Percentiles rank a stretch among this genome's conserved stretches.
These are phyloP conservation scores for Plestiodon gilberti DNA, from an alignment of 2,113 vertebrate genomes.

Conservation along the genomic window DNA sequence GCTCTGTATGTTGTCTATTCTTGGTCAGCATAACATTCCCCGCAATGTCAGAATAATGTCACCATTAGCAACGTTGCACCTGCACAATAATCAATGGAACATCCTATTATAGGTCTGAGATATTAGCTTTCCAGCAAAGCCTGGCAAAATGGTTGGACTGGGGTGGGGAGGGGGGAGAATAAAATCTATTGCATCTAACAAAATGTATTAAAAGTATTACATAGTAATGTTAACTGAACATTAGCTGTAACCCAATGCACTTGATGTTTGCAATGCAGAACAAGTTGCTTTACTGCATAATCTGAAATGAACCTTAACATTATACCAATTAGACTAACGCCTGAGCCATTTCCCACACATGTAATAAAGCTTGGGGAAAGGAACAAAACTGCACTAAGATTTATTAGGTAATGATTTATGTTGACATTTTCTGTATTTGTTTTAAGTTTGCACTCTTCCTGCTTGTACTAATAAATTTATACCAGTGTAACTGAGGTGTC, in stretches of 20 bases:
- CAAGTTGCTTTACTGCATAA: not conserved
- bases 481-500: slow-evolving; percentile 8
- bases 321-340: not conserved
- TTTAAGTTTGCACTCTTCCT: not conserved
- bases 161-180: not conserved
- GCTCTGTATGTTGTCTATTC: not conserved
- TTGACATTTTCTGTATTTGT: not conserved
- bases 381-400: not conserved
- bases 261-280: not conserved
- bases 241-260: not conserved
- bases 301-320: not conserved
- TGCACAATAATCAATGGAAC: not conserved
- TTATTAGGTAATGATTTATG: slow-evolving; percentile 18
- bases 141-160: not conserved
- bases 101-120: not conserved
- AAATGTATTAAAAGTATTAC: not conserved
- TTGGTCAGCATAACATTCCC: not conserved
- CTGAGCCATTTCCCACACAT: not conserved
- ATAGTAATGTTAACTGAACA: not conserved
- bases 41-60: not conserved
- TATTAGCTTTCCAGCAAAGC: not conserved
- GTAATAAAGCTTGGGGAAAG: not conserved
- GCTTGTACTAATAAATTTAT: slow-evolving; percentile 17
- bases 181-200: not conserved
- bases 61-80: not conserved